Base-by-base conservation (phyloP, 2,797 vertebrate genomes). In the Pseudomugil gertrudae region DNA sequence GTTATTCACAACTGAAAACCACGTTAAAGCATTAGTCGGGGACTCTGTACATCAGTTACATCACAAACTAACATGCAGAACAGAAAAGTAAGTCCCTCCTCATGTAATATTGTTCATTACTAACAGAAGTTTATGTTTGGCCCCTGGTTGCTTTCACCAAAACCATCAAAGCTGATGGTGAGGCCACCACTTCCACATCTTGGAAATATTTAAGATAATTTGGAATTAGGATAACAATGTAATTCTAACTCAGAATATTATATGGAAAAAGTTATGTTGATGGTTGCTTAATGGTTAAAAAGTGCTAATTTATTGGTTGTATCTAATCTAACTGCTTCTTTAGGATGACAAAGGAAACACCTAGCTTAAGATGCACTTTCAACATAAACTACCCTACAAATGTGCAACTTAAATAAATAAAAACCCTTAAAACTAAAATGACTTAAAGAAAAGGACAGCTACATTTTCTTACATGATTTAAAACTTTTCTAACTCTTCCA, bases 401-500 rank as follows among this genome's bases (percentile, higher is more conserved):
- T 21, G 43, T 47, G n/a, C 2, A 1, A n/a, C 19, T 9, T 57
- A 4, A 19, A 17, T 21, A 5, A 19, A 3, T 33, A 52, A 26
- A 52, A 45, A 24, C 26, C 21, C 2, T 1, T 26, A 36, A 63
- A 56, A 19, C 26, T 56, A 4, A 53, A 59, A 60, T 9, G 9
- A 17, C 8, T 36, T 63, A 13, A 50, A 50, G 23, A 47, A 45
- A 43, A 59, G 26, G 17, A 19, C 15, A 69, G 61, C 3, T 71
- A 72, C 67, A 56, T 15, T 13, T 48, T 56, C 38, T 47, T 23
- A 26, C 6, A 36, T 0, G 19, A 55, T 57, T 63, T 72, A 54
- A 60, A 57, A 26, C 23, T 24, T 48, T 11, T 24, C 5, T 24
- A 48, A 48, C 21, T 26, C 32, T 64, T 30, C 35, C 3, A 32